Base-by-base conservation (phyloP, 2,888 invertebrate genomes). In the Troides helena region DNA sequence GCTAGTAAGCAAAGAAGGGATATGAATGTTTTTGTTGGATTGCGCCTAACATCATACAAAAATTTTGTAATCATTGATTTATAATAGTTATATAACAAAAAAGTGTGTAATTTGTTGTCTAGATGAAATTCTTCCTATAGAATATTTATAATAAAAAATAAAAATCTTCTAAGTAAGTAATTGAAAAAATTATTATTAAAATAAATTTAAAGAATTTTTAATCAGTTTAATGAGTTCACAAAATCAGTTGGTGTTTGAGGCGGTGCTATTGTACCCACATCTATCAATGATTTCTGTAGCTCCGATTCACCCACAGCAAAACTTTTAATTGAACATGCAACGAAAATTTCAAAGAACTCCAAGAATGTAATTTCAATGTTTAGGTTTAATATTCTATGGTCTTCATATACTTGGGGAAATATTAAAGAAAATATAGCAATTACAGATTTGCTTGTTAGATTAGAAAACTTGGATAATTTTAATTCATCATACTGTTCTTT, bases 261-360 rank as follows among this genome's bases (percentile, higher is more conserved):
- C 39, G 70, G 67, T 30, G 70, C 70, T 50, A 53, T 66, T 30
- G 50, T 21, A n/a, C 61, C 61, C 17, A 56, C 17, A 56, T 56
- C 60, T 21, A 60, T 39, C 10, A 63, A 67, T 8, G n/a, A 43
- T 23, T 60, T 77, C 25, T 77, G 78, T 80, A 78, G 80, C 70
- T 86, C 84, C 74, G 83, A 80, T 10, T 86, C 81, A 67, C 78
- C 82, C 0, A 87, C 71, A n/a, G 77, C 77, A 67, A 89, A 82
- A 74, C 90, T 91, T 76, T 88, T 84, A 65, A 88, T 84, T 1
- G 87, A 80, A 74, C 93, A 93, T 1, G 80, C 77, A 18, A 94
- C 72, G 66, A 95, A 84, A 21, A 90, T 90, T 82, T 95, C 94
- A 74, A 94, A 94, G 82, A 95, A 95, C 82, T 95, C 95, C 46